phyloP scores from a whole-genome alignment of 2,113 vertebrate genomes.

The Urocolius indicus region DNA sequence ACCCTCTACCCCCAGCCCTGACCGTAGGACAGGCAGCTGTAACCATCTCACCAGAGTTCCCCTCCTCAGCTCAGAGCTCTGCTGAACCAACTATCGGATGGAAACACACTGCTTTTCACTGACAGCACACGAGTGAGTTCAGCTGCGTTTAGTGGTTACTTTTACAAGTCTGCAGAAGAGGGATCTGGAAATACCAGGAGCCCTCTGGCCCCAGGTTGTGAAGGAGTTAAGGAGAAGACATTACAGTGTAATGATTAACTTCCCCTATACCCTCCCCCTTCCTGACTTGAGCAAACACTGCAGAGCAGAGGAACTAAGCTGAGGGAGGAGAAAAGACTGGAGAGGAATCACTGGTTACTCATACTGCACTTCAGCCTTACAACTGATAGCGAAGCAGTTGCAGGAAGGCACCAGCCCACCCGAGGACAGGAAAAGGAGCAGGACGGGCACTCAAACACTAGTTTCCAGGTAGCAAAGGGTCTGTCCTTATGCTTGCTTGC shows the following conservation, averaged over 20 bases:
- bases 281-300: constrained; percentile 59
- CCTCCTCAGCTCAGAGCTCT: neutral
- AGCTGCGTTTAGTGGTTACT: neutral
- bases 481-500: neutral
- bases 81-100: neutral
- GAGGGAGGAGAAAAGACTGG: constrained; percentile 32
- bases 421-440: neutral
- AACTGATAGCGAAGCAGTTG: neutral
- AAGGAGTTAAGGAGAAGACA: constrained; percentile 62
- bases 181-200: neutral
- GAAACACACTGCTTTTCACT: neutral
- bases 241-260: constrained; percentile 64
- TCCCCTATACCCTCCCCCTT: constrained; percentile 59
- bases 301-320: constrained; percentile 12
- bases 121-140: neutral
- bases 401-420: neutral
- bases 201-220: neutral
- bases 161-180: neutral
- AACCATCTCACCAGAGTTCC: neutral
- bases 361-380: neutral
- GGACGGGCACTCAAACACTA: neutral
- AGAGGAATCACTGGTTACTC: neutral
- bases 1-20: neutral
- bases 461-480: neutral
- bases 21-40: neutral